phyloP scores from a whole-genome alignment of 2,113 vertebrate species.

The Oceanodroma tethys region DNA sequence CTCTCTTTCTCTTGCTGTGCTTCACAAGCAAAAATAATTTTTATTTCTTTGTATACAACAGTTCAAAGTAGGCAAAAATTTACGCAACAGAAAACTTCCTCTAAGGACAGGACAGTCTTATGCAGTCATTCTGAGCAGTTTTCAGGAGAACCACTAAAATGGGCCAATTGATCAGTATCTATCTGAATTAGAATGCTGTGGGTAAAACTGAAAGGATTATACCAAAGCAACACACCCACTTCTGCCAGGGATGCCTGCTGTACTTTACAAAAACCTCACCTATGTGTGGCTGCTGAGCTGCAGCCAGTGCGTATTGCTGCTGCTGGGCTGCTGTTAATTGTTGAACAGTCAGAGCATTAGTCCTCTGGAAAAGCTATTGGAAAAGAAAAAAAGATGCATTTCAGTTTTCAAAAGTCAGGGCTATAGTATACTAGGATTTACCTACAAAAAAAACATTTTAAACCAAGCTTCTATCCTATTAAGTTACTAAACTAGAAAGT shows the following conservation, averaged over 20 bases:
- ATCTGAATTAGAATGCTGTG: background rate
- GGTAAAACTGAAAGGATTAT: background rate
- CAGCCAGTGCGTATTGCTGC: slow-evolving; percentile 93
- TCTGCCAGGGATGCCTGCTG: background rate
- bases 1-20: background rate
- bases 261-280: slow-evolving; percentile 73
- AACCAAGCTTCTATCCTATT: background rate
- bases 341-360: slow-evolving; percentile 89
- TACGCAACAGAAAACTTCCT: background rate
- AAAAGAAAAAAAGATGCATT: background rate
- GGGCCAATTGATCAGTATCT: background rate
- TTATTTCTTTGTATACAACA: background rate
- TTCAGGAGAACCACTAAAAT: background rate
- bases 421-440: background rate
- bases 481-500: background rate
- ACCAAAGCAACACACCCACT: background rate
- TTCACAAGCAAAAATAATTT: background rate
- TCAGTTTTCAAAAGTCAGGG: background rate
- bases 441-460: background rate
- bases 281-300: slow-evolving; percentile 95
- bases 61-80: background rate
- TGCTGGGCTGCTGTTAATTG: slow-evolving; percentile 95
- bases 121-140: background rate
- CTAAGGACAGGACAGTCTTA: background rate
- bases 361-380: slow-evolving; percentile 91